Base-by-base conservation (phyloP, 2,888 invertebrate genomes). In the Macaria notata region DNA sequence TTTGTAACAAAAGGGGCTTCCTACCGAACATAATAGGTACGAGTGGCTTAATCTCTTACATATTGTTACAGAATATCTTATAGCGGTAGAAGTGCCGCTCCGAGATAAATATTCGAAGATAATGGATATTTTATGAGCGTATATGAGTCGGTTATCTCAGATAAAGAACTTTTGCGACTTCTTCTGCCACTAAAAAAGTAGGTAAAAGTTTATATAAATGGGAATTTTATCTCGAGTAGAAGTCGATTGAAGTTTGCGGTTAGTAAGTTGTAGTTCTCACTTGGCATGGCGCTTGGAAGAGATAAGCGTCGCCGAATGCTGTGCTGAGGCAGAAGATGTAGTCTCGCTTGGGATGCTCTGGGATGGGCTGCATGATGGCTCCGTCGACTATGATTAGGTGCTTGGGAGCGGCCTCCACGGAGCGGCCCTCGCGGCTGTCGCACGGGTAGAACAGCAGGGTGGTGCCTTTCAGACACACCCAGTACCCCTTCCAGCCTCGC, bases 241-340 rank as follows among this genome's bases (percentile, higher is more conserved):
- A 36, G 5, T 36, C 33, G 4, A 36, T 4, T 36, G 7, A 36
- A 6, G 0, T 36, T 36, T 36, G 4, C 4, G 33, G 33, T 36
- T 4, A 36, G 33, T 6, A 36, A 7, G 33, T 44, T 6, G 29
- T 9, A 30, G n/a, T 59, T 78, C 93, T 91, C 85, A 95, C 95
- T 93, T 95, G 95, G 83, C 95, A 95, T 49, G 95, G 95, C 56
- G 95, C 99, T 94, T 99, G 98, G 90, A 99, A 98, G 64, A 99
- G 93, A 89, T 98, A 99, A 63, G 98, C 98, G 91, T 99, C 98
- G 66, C 99, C 99, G 87, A 98, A 98, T 51, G 98, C 98, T 41
- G 98, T 99, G 92, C 98, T 98, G 75, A 99, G 94, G 84, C 99
- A 98, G 93, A 99, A 99, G 86, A 99, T 98, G 90, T 98, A 96